These are phyloP conservation scores for Noctua janthina DNA, from an alignment of 2,888 invertebrate genomes.

Conservation along the genomic window DNA sequence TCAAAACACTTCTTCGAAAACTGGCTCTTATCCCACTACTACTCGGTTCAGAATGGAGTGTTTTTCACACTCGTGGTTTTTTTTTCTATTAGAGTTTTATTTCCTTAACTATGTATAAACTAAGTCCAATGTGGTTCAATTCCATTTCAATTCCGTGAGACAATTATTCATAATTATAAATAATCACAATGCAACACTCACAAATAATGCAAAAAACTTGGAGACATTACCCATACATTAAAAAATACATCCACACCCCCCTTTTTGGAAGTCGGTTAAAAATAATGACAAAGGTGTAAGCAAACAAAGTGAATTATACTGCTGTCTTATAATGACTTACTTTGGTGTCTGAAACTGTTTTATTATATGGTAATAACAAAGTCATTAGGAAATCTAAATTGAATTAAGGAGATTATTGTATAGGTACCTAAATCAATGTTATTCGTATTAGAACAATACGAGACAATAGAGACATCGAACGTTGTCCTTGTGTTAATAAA, in stretches of 20 bases:
- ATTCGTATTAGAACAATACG: background rate
- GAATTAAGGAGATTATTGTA: background rate
- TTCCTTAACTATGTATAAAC: too few relatives aligned
- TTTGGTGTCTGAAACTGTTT: slow-evolving; percentile 3
- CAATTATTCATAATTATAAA: too few relatives aligned
- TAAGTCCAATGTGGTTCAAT: too few relatives aligned
- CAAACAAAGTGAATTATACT: background rate
- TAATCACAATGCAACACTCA: too few relatives aligned
- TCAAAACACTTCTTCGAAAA: too few relatives aligned
- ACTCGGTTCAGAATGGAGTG: too few relatives aligned
- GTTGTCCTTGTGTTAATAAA: background rate
- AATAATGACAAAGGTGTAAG: background rate
- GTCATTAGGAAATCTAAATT: slow-evolving; percentile 11
- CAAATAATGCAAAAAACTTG: too few relatives aligned
- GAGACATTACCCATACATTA: background rate
- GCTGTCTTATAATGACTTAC: slow-evolving; percentile 7
- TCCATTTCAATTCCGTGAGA: too few relatives aligned
- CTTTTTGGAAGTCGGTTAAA: background rate
- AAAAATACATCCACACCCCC: background rate
- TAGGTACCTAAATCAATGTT: background rate
- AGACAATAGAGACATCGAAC: background rate
- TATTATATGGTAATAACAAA: slow-evolving; percentile 30
- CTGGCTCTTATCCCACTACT: too few relatives aligned
- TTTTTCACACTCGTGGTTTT: too few relatives aligned
- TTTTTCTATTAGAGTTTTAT: too few relatives aligned